These are phyloP conservation scores for Urocyon cinereoargenteus DNA, from an alignment of 2,797 vertebrate genomes.

Conservation along the genomic window DNA sequence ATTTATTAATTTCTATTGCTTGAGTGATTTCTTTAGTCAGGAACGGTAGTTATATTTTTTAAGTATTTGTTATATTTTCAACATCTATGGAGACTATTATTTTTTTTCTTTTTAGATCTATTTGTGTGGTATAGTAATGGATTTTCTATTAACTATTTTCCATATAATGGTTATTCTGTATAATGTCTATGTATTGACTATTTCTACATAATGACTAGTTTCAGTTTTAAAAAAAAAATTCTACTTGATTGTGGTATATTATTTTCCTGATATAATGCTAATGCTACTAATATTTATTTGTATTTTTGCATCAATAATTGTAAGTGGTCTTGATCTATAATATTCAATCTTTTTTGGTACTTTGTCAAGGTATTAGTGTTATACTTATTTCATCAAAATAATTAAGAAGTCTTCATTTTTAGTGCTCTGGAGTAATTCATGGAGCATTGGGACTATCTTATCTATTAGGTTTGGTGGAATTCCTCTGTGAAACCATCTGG, in stretches of 20 bases:
- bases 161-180: neutral
- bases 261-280: neutral
- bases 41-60: neutral
- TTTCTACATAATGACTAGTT: neutral
- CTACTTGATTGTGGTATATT: neutral
- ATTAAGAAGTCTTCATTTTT: neutral
- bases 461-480: neutral
- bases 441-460: neutral
- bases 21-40: neutral
- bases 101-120: neutral
- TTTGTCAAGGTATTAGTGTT: neutral
- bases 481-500: neutral
- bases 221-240: neutral
- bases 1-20: neutral
- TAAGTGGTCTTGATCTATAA: neutral
- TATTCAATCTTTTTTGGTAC: neutral
- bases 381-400: neutral
- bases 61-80: neutral
- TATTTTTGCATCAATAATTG: neutral
- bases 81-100: neutral
- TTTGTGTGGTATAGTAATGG: neutral
- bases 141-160: neutral
- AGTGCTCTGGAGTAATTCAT: neutral
- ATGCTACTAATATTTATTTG: neutral
- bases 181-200: neutral